Conservation (phyloP, 2,113 vertebrate species). For the Rattus rattus region DNA sequence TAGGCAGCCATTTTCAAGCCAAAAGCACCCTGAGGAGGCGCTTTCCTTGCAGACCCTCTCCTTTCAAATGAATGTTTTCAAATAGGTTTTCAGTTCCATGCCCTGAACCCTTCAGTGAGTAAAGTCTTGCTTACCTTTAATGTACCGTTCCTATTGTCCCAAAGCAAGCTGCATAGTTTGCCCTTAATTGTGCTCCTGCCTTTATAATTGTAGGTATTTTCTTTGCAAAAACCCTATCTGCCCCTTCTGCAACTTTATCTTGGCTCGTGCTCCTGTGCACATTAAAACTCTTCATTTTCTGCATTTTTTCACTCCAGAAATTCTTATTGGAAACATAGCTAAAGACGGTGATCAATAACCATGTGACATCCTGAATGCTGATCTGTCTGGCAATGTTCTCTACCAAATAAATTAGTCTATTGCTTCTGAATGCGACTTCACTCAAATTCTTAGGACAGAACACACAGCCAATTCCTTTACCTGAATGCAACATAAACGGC, state of each 20-base stretch:
- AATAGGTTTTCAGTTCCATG: not conserved
- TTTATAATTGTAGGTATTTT: not conserved
- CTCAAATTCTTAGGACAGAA: not conserved
- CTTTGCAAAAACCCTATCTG: not conserved
- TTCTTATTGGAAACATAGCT: not conserved
- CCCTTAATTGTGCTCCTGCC: not conserved
- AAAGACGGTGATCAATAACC: not conserved
- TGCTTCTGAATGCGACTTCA: not conserved
- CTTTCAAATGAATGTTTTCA: not conserved
- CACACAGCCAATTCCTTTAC: not conserved
- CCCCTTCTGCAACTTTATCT: not conserved
- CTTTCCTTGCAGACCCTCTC: no score
- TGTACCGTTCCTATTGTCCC: no score
- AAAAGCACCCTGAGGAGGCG: not conserved
- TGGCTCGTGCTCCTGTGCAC: not conserved
- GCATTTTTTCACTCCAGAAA: not conserved
- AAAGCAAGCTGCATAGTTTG: not conserved
- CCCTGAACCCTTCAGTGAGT: not conserved
- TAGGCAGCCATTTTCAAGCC: not conserved
- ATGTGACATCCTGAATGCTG: not conserved
- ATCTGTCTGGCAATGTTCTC: no score
- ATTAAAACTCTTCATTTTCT: not conserved
- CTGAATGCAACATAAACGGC: not conserved
- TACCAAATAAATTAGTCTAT: not conserved
- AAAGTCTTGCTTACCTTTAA: not conserved